Evolutionary conservation across 92 coral and sea anemone genomes (phyloP), one percentile per base, ranked within the genome.

Genomic region (Anthopleura xanthogrammica): DNA sequence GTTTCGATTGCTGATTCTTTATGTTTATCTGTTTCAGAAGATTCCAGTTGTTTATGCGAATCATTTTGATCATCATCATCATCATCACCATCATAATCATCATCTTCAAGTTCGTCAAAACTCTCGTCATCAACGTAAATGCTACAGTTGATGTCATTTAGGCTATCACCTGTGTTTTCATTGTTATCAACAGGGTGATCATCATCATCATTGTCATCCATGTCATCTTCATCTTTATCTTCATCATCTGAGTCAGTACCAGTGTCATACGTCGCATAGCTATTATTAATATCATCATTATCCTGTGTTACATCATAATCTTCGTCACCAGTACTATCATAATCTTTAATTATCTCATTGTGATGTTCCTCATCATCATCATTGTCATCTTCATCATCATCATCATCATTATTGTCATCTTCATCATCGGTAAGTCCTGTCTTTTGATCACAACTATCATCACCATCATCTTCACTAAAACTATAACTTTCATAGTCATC

Each of bases 331-430:
- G 83, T 20, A 41, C 16, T 17, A 23, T n/a, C 60, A 24, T 65
- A 6, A 81, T 57, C 77, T 66, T 24, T 12, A 20, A 5, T 46
- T 5, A 46, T 46, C 9, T 5, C 7, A 46, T 46, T 5, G 5
- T 52, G 80, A 82, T 68, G 80, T 72, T 41, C 76, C n/a, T 76
- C 68, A 83, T 17, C 72, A n/a, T 42, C 36, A 83, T 52, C 80
- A 72, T 55, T 56, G 55, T 57, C 75, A 83, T n/a, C 71, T 50
- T 70, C 29, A 83, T 54, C 80, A 20, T 29, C 36, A 29, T 29
- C 36, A 29, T 29, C 36, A 29, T 29, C 36, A 29, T 29, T 29
- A 29, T 29, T 29, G 36, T 29, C 36, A 29, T 29, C 36, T 29
- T 22, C 17, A 56, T 22, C 77, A 65, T 42, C 78, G n/a, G 52